Conservation (phyloP, 2,888 invertebrate species). For the Mystacides longicornis region DNA sequence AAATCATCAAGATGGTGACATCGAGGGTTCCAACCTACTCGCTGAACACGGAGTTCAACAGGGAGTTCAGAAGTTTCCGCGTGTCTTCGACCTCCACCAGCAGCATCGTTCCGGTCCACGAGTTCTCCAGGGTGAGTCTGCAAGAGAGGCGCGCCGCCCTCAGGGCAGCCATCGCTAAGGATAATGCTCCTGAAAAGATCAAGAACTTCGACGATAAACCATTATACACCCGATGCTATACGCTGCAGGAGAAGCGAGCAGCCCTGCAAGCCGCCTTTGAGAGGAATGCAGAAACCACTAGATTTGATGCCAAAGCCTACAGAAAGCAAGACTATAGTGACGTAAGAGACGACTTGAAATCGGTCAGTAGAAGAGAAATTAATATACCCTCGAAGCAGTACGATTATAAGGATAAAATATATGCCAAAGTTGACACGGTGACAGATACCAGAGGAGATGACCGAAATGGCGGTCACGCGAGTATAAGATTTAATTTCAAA, state of each 20-base stretch:
- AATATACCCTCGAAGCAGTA: constrained; percentile 7
- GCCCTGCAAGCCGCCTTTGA: constrained; percentile 25
- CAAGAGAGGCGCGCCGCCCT: constrained; percentile 48
- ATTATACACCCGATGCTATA: constrained; percentile 19
- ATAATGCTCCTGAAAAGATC: constrained; percentile 34
- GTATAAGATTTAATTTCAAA: constrained; percentile 10
- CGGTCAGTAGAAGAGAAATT: constrained; percentile 8
- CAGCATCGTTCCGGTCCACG: constrained; percentile 53
- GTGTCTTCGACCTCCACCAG: constrained; percentile 47
- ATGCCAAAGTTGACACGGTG: constrained; percentile 22
- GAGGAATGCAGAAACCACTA: constrained; percentile 21
- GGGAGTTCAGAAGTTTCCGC: constrained; percentile 53
- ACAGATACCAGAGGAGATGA: constrained; percentile 20
- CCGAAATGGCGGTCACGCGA: constrained; percentile 5
- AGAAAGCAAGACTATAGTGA: constrained; percentile 11
- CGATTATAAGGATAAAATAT: constrained; percentile 17
- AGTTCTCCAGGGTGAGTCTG: constrained; percentile 53
- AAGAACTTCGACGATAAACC: constrained; percentile 32
- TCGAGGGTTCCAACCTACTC: constrained; percentile 57
- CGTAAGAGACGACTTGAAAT: constrained; percentile 5
- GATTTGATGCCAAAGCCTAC: constrained; percentile 17
- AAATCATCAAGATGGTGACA: constrained; percentile 47
- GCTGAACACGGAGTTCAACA: constrained; percentile 55
- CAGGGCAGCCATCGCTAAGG: constrained; percentile 47
- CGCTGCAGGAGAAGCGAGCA: constrained; percentile 22